Percentiles rank a stretch among this genome's conserved stretches.
Evolutionary conservation across 1,140 invertebrate species (phyloP).

Genomic region (Leptopilina clavipes): DNA sequence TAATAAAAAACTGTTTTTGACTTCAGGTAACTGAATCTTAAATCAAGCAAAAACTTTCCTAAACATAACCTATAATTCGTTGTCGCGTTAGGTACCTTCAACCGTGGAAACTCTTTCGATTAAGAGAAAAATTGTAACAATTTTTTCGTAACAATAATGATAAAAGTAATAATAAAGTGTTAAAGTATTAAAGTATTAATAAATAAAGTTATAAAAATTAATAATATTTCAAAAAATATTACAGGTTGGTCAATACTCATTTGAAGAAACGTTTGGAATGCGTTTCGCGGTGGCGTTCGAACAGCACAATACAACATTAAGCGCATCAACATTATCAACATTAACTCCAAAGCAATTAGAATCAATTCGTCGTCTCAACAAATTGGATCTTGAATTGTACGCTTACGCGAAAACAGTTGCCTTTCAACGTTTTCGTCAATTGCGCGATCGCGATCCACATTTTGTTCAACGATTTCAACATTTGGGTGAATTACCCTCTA

Average conservation of each 20-base stretch:
- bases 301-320: slow-evolving; percentile 92
- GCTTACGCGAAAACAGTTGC: slow-evolving; percentile 94
- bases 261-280: slow-evolving; percentile 97
- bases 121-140: too few relatives aligned
- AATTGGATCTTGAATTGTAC: slow-evolving; percentile 94
- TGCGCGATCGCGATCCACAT: slow-evolving; percentile 86
- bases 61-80: too few relatives aligned
- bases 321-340: slow-evolving; percentile 84
- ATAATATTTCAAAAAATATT: background rate
- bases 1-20: too few relatives aligned
- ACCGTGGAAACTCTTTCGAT: too few relatives aligned
- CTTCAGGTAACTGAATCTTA: too few relatives aligned
- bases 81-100: too few relatives aligned
- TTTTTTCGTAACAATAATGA: too few relatives aligned
- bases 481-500: slow-evolving; percentile 83
- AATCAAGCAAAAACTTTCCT: too few relatives aligned
- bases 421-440: slow-evolving; percentile 85
- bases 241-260: slow-evolving; percentile 94
- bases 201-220: too few relatives aligned
- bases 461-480: slow-evolving; percentile 88
- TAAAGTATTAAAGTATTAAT: too few relatives aligned
- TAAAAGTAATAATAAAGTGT: too few relatives aligned
- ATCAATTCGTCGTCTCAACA: slow-evolving; percentile 87
- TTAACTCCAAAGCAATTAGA: slow-evolving; percentile 83
- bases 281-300: slow-evolving; percentile 91